Evolutionary conservation across 2,888 invertebrate species (phyloP).

Genomic region (Drosophila limbata): DNA sequence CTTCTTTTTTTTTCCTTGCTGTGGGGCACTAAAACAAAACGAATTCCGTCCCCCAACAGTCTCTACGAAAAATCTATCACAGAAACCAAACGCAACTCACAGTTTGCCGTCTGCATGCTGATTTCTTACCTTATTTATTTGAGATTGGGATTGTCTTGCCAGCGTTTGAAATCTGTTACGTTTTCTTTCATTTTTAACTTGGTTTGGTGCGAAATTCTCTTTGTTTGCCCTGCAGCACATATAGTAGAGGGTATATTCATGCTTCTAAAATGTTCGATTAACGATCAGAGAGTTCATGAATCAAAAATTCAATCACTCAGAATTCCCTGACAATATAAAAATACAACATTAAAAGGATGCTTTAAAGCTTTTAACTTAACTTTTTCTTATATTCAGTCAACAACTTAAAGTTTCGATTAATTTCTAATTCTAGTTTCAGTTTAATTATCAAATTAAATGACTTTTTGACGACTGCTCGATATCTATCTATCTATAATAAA

Average conservation of each 20-base stretch:
- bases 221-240: slow-evolving; percentile 26
- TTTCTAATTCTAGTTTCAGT: no score
- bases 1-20: slow-evolving; percentile 32
- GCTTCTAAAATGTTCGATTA: neutral
- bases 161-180: slow-evolving; percentile 56
- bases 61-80: neutral
- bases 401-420: no score
- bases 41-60: neutral
- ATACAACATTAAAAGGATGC: no score
- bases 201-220: slow-evolving; percentile 20
- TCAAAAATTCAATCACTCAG: no score
- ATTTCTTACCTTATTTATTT: slow-evolving; percentile 72
- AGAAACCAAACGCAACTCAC: slow-evolving; percentile 14
- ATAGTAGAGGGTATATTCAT: slow-evolving; percentile 20
- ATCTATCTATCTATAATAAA: no score
- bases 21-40: slow-evolving; percentile 43
- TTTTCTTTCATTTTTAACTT: slow-evolving; percentile 3
- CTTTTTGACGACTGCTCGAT: no score
- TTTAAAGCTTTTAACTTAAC: no score
- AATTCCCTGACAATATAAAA: no score
- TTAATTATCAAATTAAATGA: no score
- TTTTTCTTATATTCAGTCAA: no score
- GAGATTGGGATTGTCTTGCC: slow-evolving; percentile 54
- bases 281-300: no score
- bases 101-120: slow-evolving; percentile 53